Evolutionary conservation across 2,888 invertebrate genomes (phyloP), one percentile per base, ranked within the genome.

Genomic region (Caenorhabditis macrosperma): DNA sequence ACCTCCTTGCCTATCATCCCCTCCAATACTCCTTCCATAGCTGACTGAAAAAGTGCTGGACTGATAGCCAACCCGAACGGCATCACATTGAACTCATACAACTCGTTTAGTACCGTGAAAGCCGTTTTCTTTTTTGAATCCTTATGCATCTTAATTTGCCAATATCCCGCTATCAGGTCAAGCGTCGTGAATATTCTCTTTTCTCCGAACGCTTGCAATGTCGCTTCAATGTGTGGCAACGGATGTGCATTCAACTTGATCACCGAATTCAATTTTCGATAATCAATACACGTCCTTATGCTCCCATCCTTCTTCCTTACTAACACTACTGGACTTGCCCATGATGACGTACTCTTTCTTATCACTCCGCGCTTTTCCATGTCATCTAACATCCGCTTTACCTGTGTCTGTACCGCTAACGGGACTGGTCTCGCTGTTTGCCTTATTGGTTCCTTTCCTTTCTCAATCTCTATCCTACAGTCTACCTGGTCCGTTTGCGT

Each of bases 31-130:
- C 33, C 6, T 9, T 82, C 64, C 81, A 87, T 85, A 1, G 83
- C 55, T 10, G 85, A 52, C 60, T 90, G 85, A 54, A 89, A 90
- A 0, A 83, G 81, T 0, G 88, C 85, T 1, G 86, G 86, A 24
- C 83, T 81, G 2, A 80, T 86, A 0, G 78, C 61, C 9, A 90
- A 59, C 1, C 88, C 88, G 57, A 88, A 88, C 0, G 86, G 85
- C 63, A 89, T 75, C 0, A 84, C 81, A 7, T 69, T 61, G 63
- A 79, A 89, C 52, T 89, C 74, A 41, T 63, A 90, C 20, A 81
- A 82, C 1, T 86, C 82, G 3, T 38, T 52, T 2, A 71, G 26
- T 1, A 81, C 78, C 0, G 81, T 30, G 52, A 89, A 87, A 9
- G 87, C 87, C 6, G 88, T 84, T 28, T 85, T 87, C 9, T 67